Evolutionary conservation across 2,888 invertebrate genomes (phyloP).

Genomic region (Tetropium fuscum): DNA sequence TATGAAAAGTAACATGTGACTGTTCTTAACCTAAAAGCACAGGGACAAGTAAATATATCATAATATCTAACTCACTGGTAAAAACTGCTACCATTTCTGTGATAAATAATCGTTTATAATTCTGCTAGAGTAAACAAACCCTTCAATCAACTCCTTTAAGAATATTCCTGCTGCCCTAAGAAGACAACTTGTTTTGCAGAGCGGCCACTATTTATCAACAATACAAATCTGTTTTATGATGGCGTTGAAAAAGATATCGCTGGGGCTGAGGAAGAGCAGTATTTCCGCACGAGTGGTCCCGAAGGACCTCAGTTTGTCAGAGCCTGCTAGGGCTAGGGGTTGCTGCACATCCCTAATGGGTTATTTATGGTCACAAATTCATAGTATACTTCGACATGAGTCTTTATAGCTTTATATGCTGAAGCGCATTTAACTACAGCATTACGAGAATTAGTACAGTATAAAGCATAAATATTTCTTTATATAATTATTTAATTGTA

Average conservation of each 20-base stretch:
- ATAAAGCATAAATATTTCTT: neutral
- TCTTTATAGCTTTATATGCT: conserved; percentile 18
- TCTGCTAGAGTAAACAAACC: too few species aligned
- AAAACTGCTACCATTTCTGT: too few species aligned
- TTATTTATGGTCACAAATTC: conserved; percentile 61
- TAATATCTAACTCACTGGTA: too few species aligned
- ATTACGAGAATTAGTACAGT: conserved; percentile 1
- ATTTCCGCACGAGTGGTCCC: conserved; percentile 46
- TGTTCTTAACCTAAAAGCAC: too few species aligned
- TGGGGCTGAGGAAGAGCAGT: conserved; percentile 25
- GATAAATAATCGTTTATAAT: too few species aligned
- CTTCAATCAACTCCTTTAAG: neutral
- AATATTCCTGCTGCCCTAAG: neutral
- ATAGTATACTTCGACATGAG: conserved; percentile 20
- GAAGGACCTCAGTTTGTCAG: conserved; percentile 54
- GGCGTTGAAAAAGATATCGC: conserved; percentile 44
- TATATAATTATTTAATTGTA: neutral
- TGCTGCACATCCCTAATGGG: conserved; percentile 58
- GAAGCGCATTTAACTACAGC: conserved; percentile 17
- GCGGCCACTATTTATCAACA: conserved; percentile 38
- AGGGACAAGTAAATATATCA: too few species aligned
- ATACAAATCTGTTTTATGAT: conserved; percentile 46
- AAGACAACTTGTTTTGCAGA: conserved; percentile 11
- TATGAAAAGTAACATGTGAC: too few species aligned
- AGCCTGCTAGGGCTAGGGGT: conserved; percentile 46